Evolutionary conservation across 2,797 vertebrate genomes (phyloP).

Genomic region (Distichodus sexfasciatus): DNA sequence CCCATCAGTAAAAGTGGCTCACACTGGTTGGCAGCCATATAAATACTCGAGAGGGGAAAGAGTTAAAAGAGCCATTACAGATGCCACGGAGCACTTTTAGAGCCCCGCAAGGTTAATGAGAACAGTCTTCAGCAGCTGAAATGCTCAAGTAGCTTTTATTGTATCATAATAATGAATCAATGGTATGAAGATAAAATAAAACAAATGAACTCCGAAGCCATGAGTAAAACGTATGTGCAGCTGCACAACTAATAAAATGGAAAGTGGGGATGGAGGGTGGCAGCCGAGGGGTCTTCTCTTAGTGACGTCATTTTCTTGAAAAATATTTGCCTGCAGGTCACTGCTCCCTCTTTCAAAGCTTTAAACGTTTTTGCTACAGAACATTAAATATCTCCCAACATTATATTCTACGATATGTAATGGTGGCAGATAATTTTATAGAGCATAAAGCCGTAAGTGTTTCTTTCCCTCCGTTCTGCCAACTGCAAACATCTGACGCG

Average conservation of each 20-base stretch:
- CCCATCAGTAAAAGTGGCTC: conserved; percentile 16
- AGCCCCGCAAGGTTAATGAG: conserved; percentile 85
- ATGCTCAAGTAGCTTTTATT: conserved; percentile 87
- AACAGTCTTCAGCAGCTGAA: conserved; percentile 77
- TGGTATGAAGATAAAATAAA: conserved; percentile 80
- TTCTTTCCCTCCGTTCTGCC: neutral
- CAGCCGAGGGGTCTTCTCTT: conserved; percentile 50
- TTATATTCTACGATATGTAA: conserved; percentile 64
- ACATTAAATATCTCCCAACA: conserved; percentile 78
- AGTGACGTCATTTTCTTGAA: conserved; percentile 76
- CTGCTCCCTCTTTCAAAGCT: conserved; percentile 68
- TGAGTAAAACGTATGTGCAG: conserved; percentile 75
- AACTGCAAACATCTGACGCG: neutral
- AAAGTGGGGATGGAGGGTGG: conserved; percentile 12
- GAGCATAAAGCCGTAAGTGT: conserved; percentile 19
- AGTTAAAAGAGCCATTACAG: conserved; percentile 74
- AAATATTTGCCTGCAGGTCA: conserved; percentile 81
- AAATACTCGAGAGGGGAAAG: conserved; percentile 57
- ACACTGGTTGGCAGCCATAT: conserved; percentile 9
- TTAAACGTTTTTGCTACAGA: conserved; percentile 73
- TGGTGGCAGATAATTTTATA: conserved; percentile 51
- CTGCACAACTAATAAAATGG: conserved; percentile 56
- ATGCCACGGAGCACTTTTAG: conserved; percentile 63
- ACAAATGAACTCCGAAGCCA: conserved; percentile 81
- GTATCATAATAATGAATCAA: conserved; percentile 86